Evolutionary conservation across 2,797 vertebrate genomes (phyloP), one percentile per base, ranked within the genome.

Genomic region (Ispidina lecontei): DNA sequence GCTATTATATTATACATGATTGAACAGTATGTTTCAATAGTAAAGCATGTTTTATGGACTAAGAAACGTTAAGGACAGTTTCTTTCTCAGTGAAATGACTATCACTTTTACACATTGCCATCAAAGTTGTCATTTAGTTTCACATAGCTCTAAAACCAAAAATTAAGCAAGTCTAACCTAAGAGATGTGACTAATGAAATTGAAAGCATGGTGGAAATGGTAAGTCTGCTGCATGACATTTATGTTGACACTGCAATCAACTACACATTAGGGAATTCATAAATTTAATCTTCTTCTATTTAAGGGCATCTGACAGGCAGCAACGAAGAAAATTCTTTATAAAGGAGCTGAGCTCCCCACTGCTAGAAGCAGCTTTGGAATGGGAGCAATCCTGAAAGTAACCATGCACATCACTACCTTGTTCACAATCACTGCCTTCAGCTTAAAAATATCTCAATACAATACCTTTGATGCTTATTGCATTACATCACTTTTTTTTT

Each of bases 231-330:
- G 69, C 84, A 87, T 91, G 94, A 94, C 90, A 94, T 92, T 95
- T 84, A 91, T 83, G 71, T 51, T 96, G 93, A 97, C 83, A 96
- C 64, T 78, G 90, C 52, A 97, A 93, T 96, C 93, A 97, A 93
- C 84, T 82, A 77, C 67, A 94, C 59, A 90, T 97, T 96, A 97
- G 51, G 74, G 95, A 93, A 93, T 82, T 77, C 72, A 89, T 37
- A 95, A 85, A 69, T 70, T 52, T 71, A 94, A 97, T 90, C 55
- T 94, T 68, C 46, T 70, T 83, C 84, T 72, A 68, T 89, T 90
- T 92, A 70, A 43, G 41, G 37, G 77, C 74, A 94, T 82, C 77
- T 91, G 65, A 95, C 41, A 94, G 44, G 72, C 81, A 75, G 67
- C 43, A 81, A 68, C 20, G 10, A 70, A 89, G 39, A 62, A 29